Base-by-base conservation (phyloP, 2,113 vertebrate genomes). In the Ctenomys sociabilis region DNA sequence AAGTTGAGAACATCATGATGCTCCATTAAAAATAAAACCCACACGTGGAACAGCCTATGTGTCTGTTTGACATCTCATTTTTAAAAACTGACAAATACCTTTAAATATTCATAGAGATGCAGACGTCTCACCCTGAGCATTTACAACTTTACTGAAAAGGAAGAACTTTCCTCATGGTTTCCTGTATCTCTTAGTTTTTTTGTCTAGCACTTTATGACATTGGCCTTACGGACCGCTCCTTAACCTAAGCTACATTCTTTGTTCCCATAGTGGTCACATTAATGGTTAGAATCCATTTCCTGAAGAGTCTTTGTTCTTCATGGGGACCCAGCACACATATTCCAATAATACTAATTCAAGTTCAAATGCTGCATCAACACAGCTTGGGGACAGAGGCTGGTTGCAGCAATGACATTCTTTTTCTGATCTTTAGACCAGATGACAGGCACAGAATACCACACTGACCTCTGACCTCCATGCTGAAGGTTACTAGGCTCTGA, bases 401-500 rank as follows among this genome's bases (percentile, higher is more conserved):
- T 80, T 68, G 91, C 89, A 95, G 95, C 94, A 90, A 40, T 22
- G 73, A 96, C 98, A 98, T 77, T 96, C 94, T 83, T 97, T 96
- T 96, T 96, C 93, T 49, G 49, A 49, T 49, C 49, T 49, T 49
- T 49, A 94, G 94, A 95, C 24, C 95, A 96, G 81, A 98, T 93
- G 97, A 92, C 85, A 57, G 75, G 59, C 72, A 78, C 66, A 92
- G 57, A 92, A 73, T 7, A 78, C 54, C 35, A 92, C 13, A 26
- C 22, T 61, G 97, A 97, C 97, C 98, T 98, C 97, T 98, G 97
- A 98, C 98, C 97, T 97, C 86, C 0, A 73, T 61, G 96, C 64
- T 86, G 93, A 95, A 97, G 97, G 98, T 97, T 98, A 97, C 96
- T 95, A 80, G 85, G 94, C 96, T 97, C 96, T 94, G 96, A 97